These are phyloP conservation scores for Neosalanx taihuensis DNA, from an alignment of 2,797 vertebrate species.

Conservation along the genomic window DNA sequence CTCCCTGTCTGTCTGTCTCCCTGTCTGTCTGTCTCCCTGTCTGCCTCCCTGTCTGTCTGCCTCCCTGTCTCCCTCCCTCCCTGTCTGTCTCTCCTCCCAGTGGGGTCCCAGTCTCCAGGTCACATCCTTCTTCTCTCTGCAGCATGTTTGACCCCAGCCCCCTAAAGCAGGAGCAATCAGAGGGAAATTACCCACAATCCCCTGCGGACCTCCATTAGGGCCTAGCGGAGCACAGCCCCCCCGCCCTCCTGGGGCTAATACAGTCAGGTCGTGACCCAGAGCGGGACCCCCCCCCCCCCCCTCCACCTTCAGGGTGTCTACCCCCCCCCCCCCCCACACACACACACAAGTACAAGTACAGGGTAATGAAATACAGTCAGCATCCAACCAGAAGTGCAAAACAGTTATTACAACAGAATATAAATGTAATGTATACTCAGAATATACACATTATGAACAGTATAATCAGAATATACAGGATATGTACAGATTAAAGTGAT, in stretches of 20 bases:
- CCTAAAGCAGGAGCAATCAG: conserved; percentile 34
- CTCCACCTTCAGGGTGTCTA: not conserved
- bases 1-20: not conserved
- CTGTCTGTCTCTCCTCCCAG: not conserved
- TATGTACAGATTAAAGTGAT: too few species aligned
- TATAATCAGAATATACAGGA: too few species aligned
- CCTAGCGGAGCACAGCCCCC: conserved; percentile 43
- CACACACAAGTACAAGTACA: too few species aligned
- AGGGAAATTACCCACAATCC: conserved; percentile 40
- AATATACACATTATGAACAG: too few species aligned
- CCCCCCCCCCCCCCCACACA: too few species aligned
- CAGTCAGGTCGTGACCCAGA: not conserved
- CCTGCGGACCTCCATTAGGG: conserved; percentile 48
- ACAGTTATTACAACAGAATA: too few species aligned
- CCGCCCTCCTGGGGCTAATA: conserved; percentile 13
- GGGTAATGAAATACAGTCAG: too few species aligned
- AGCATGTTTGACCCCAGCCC: not conserved
- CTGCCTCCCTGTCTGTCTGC: not conserved
- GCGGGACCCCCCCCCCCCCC: not conserved
- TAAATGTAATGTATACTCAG: too few species aligned
- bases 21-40: not conserved
- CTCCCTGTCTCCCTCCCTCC: not conserved
- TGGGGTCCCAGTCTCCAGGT: too few species aligned
- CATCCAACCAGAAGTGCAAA: too few species aligned
- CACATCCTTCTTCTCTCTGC: not conserved